These are phyloP conservation scores for Eledona agricola DNA, from an alignment of 2,888 invertebrate genomes.

Conservation along the genomic window DNA sequence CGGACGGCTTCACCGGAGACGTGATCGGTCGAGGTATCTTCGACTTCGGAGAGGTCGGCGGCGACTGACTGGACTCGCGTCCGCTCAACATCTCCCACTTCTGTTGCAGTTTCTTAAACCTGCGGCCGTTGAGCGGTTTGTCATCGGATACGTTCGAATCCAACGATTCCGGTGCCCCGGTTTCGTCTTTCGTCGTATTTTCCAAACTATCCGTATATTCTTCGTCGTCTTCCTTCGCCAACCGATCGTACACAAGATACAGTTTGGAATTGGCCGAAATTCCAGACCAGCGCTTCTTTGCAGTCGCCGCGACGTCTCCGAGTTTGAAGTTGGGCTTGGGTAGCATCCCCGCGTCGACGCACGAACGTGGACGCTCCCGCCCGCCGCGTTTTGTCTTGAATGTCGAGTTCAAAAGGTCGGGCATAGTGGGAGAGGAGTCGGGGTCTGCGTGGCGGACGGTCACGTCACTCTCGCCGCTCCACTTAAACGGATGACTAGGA, in stretches of 20 bases:
- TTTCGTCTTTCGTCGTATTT: constrained; percentile 55
- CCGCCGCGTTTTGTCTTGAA: constrained; percentile 63
- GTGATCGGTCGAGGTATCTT: constrained; percentile 80
- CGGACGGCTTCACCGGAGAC: constrained; percentile 71
- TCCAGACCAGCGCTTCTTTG: constrained; percentile 77
- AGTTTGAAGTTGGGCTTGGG: constrained; percentile 56
- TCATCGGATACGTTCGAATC: constrained; percentile 59
- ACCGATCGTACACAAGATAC: constrained; percentile 76
- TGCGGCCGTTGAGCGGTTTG: constrained; percentile 67
- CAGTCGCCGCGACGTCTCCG: constrained; percentile 60
- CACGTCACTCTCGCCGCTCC: too few relatives aligned
- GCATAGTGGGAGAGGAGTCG: constrained; percentile 60
- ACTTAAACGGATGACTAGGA: constrained; percentile 59
- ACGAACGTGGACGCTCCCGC: constrained; percentile 73
- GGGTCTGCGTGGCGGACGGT: constrained; percentile 62
- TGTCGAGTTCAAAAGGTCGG: constrained; percentile 67
- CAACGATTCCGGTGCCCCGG: constrained; percentile 50
- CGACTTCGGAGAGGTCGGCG: constrained; percentile 67
- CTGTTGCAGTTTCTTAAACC: constrained; percentile 79
- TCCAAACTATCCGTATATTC: constrained; percentile 80
- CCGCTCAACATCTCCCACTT: constrained; percentile 83
- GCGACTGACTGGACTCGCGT: constrained; percentile 59
- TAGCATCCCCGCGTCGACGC: constrained; percentile 67
- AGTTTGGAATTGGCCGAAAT: constrained; percentile 75
- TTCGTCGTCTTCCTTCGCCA: constrained; percentile 73